These are phyloP conservation scores for Xiphias gladius DNA, from an alignment of 2,113 vertebrate genomes.

Conservation along the genomic window DNA sequence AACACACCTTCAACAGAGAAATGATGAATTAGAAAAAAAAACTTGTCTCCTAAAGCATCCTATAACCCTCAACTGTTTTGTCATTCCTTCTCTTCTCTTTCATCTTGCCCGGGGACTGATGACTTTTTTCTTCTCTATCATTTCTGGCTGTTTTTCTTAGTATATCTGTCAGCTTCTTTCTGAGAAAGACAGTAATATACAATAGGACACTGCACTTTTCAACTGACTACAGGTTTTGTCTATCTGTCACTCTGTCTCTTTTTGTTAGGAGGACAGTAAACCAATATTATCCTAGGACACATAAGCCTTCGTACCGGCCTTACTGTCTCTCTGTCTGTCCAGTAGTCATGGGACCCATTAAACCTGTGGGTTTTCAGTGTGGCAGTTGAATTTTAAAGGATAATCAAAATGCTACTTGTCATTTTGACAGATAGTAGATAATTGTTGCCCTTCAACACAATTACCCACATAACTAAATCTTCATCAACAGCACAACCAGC, in stretches of 20 bases:
- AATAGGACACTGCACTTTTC: conserved; percentile 29
- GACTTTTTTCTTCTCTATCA: conserved; percentile 56
- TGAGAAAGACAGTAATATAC: conserved; percentile 47
- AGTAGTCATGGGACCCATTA: conserved; percentile 1
- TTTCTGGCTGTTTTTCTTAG: conserved; percentile 53
- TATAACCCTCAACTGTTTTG: conserved; percentile 23
- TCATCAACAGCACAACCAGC: conserved; percentile 33
- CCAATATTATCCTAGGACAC: conserved; percentile 24
- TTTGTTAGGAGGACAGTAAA: conserved; percentile 6
- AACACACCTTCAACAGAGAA: background rate
- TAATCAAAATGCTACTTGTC: conserved; percentile 58
- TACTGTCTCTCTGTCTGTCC: background rate
- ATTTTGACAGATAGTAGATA: conserved; percentile 55
- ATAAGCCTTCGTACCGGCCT: background rate
- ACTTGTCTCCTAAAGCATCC: conserved; percentile 31
- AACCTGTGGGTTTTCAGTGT: conserved; percentile 23
- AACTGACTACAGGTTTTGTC: conserved; percentile 42
- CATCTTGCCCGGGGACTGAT: conserved; percentile 57
- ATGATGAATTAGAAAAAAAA: conserved; percentile 26
- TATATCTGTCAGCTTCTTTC: conserved; percentile 69
- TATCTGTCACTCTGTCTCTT: conserved; percentile 29
- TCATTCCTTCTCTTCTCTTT: conserved; percentile 45
- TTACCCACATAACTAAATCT: conserved; percentile 62
- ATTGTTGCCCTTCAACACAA: conserved; percentile 50
- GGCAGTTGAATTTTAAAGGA: conserved; percentile 20